These are phyloP conservation scores for Hoplostethus atlanticus DNA, from an alignment of 2,797 vertebrate species.

Conservation along the genomic window DNA sequence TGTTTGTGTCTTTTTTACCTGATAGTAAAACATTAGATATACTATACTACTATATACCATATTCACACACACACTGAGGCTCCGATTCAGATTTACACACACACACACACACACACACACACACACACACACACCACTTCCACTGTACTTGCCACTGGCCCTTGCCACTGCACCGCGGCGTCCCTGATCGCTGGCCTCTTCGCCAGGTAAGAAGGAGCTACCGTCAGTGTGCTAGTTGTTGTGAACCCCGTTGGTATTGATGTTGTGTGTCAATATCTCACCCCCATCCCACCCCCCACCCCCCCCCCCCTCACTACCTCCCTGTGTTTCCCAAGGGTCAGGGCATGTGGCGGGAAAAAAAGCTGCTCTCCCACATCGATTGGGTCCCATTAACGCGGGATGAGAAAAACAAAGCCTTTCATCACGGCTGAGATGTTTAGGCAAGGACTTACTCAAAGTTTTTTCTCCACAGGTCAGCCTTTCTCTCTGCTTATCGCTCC, in stretches of 20 bases:
- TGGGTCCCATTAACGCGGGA: slow-evolving; percentile 65
- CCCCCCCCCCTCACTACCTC: slow-evolving; percentile 55
- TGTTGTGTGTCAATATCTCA: slow-evolving; percentile 62
- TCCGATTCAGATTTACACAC: too few species aligned
- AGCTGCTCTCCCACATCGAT: slow-evolving; percentile 68
- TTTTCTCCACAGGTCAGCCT: slow-evolving; percentile 48
- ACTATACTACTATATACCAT: too few species aligned
- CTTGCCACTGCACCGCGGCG: slow-evolving; percentile 48
- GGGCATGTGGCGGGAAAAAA: slow-evolving; percentile 55
- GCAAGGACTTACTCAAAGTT: slow-evolving; percentile 60
- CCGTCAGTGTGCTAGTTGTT: slow-evolving; percentile 29
- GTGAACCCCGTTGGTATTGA: slow-evolving; percentile 62
- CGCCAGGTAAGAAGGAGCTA: slow-evolving; percentile 40
- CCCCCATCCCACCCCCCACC: slow-evolving; percentile 2
- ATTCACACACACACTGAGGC: too few species aligned
- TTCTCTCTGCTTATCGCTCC: slow-evolving; percentile 30
- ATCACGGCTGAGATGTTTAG: slow-evolving; percentile 72
- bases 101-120: too few species aligned
- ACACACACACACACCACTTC: neutral
- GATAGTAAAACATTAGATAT: too few species aligned
- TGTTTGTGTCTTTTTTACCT: slow-evolving; percentile 5
- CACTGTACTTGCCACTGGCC: slow-evolving; percentile 15
- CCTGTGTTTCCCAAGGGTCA: slow-evolving; percentile 58
- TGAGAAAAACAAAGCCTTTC: slow-evolving; percentile 78
- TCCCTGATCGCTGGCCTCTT: slow-evolving; percentile 24